Evolutionary conservation across 2,113 vertebrate species (phyloP), one percentile per base, ranked within the genome.

Genomic region (Eira barbara): DNA sequence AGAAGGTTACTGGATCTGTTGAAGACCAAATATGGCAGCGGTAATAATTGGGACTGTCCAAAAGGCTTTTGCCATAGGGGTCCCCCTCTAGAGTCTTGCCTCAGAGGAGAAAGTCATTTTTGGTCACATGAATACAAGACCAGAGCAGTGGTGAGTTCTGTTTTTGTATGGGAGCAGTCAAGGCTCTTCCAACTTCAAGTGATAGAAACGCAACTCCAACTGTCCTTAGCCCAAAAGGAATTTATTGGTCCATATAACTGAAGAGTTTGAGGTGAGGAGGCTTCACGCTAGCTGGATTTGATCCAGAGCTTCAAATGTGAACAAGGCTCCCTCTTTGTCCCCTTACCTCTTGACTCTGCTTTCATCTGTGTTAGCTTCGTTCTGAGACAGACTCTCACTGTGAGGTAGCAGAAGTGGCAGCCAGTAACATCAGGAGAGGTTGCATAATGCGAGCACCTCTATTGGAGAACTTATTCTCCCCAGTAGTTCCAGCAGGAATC

Each of bases 101-200:
- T 97, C 63, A 94, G 90, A 96, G n/a, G 1, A 73, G 15, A 63
- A 45, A 91, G 47, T 61, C 42, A 25, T 78, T 91, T 98, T 96
- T 84, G 55, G 21, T 89, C n/a, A 27, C 39, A 36, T 20, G 67
- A 93, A 34, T 21, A 85, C 65, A 94, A 7, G 39, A 94, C 61
- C 55, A 96, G 69, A 96, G 57, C 47, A 93, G 7, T 63, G 21
- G 23, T 93, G 57, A 86, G 86, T 87, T 79, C 42, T 93, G n/a
- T 98, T 85, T 73, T 89, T 90, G 20, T 82, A 73, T 86, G 36
- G 74, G 21, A 92, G 25, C 45, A 15, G 23, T 85, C 65, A 94
- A 45, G 36, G 10, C 34, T 69, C 11, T 92, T 79, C 91, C 63
- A 67, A 4, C 29, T 67, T 94, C 47, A 92, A 89, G 71, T 93